A percentile compares a stretch with the other conserved stretches of the same genome.
These are phyloP conservation scores for Anhinga anhinga DNA, from an alignment of 2,113 vertebrate species.

Conservation along the genomic window DNA sequence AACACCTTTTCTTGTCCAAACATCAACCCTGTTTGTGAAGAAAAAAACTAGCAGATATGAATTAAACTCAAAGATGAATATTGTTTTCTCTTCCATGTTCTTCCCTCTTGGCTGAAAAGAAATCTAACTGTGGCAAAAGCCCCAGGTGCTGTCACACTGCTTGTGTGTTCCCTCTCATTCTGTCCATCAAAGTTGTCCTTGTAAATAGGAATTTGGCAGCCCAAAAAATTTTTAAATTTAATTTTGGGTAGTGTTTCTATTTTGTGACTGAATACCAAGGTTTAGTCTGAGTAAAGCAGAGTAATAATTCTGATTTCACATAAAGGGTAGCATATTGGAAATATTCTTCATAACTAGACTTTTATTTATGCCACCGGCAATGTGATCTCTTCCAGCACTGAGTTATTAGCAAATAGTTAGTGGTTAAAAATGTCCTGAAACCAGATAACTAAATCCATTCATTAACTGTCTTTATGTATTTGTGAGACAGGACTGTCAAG, in stretches of 20 bases:
- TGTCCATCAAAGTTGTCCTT: background rate
- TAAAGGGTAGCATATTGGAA: background rate
- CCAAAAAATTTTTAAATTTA: background rate
- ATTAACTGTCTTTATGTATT: background rate
- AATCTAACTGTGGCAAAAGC: background rate
- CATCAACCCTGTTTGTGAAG: background rate
- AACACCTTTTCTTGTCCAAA: background rate
- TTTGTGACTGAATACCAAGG: background rate
- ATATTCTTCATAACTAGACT: background rate
- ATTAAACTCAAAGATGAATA: background rate
- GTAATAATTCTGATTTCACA: background rate
- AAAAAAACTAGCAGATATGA: background rate
- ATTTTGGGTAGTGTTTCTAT: background rate
- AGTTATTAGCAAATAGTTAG: constrained; percentile 14
- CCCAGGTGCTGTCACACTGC: background rate
- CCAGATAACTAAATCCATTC: background rate
- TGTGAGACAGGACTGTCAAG: constrained; percentile 2
- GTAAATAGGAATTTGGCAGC: background rate
- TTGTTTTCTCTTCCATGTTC: background rate
- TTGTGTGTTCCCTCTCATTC: background rate
- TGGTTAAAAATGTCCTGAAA: constrained; percentile 19
- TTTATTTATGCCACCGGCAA: background rate
- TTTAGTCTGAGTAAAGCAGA: background rate
- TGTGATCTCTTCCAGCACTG: background rate
- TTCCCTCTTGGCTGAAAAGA: background rate